Evolutionary conservation across 2,888 invertebrate genomes (phyloP), one percentile per base, ranked within the genome.

Genomic region (Allacma fusca): DNA sequence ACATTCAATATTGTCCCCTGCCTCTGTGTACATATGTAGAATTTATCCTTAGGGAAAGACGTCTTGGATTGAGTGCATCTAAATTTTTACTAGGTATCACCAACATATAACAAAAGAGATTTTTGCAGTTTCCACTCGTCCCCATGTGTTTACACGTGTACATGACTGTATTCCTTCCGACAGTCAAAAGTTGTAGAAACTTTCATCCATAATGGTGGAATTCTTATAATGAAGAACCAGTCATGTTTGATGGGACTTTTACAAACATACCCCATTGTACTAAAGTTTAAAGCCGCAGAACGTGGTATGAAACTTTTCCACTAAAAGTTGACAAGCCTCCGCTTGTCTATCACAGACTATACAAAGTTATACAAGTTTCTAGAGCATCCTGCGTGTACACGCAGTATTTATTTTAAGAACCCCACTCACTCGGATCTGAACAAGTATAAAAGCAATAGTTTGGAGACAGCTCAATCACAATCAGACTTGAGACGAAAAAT

Each of bases 271-370:
- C n/a, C n/a, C 19, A 50, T 50, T 50, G 50, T 50, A 16, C 50
- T 50, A 50, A 50, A 50, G 50, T 50, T 50, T n/a, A 34, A 34
- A 50, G 50, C 50, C 50, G 50, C 50, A 50, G 50, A 50, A 19
- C 9, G 5, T 50, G 19, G 7, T 16, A n/a, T 50, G 19, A 50
- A 50, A 50, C 50, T 50, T 50, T 50, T 50, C 50, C 50, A 50
- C n/a, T 34, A 4, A 34, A 34, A 34, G 2, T n/a, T 50, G 50
- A 50, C 50, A 50, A 50, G 19, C 16, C n/a, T 50, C 50, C 34
- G 34, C 34, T 34, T n/a, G n/a, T n/a, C 34, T 34, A 9, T 34
- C 34, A 4, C 5, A 34, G 9, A 34, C 34, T 9, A 4, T 34
- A 34, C 5, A 34, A n/a, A 50, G 16, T 13, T 50, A 12, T 16